These are phyloP conservation scores for Stenodema calcarata DNA, from an alignment of 2,888 invertebrate species.

Conservation along the genomic window DNA sequence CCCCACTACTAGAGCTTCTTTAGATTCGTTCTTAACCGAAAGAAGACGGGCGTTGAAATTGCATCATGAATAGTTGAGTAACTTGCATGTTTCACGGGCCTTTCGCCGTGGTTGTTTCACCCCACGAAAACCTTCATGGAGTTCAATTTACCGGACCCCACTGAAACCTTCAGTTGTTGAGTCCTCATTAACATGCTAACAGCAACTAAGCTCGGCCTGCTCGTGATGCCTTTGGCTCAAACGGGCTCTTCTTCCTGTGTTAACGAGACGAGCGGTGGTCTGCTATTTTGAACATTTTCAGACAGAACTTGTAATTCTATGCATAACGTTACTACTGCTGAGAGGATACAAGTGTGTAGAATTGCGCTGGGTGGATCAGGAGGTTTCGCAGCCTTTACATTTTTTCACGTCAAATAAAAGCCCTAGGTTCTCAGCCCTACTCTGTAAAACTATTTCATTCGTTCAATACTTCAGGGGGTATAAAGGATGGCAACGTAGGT, in stretches of 20 bases:
- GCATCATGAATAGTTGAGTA: background rate
- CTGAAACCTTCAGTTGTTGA: background rate
- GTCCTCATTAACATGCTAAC: slow-evolving; percentile 17
- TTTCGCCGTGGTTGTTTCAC: background rate
- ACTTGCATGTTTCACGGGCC: background rate
- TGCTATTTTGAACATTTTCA: background rate
- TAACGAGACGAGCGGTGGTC: background rate
- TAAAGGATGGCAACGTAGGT: no score
- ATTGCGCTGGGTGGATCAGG: no score
- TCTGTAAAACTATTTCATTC: no score
- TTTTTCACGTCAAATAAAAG: no score
- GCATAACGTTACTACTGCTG: background rate
- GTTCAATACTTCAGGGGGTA: no score
- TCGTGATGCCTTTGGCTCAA: background rate
- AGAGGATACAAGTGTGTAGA: background rate
- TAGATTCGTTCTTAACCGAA: background rate
- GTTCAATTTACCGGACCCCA: background rate
- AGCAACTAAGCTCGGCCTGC: background rate
- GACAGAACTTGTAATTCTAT: background rate
- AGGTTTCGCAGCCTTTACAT: no score
- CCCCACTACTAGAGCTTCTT: background rate
- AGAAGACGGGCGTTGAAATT: background rate
- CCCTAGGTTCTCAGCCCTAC: no score
- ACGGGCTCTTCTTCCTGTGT: background rate
- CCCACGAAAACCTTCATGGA: background rate